A percentile compares a stretch with the other conserved stretches of the same genome.
These are phyloP conservation scores for Porites lutea DNA, from an alignment of 64 coral and sea anemone species.

Conservation along the genomic window DNA sequence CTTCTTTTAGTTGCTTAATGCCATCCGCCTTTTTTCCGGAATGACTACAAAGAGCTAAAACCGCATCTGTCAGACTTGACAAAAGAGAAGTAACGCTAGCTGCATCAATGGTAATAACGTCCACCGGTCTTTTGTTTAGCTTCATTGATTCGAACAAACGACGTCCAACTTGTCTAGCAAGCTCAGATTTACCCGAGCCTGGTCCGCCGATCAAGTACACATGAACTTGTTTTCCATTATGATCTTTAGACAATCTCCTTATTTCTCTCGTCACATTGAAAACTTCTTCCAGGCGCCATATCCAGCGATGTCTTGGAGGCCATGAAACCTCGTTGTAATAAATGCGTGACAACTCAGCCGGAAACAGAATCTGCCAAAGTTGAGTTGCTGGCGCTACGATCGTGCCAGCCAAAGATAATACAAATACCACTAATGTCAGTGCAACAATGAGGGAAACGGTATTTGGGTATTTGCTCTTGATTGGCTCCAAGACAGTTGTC, in stretches of 20 bases:
- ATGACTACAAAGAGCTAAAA: conserved; percentile 58
- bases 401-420: background rate
- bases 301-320: conserved; percentile 81
- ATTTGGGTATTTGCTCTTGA: background rate
- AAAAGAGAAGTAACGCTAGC: conserved; percentile 68
- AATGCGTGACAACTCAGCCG: background rate
- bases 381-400: background rate
- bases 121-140: conserved; percentile 47
- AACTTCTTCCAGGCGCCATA: conserved; percentile 63
- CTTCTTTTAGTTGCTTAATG: conserved; percentile 77
- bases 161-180: conserved; percentile 83
- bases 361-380: background rate
- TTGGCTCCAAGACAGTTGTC: conserved; percentile 1
- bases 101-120: conserved; percentile 80
- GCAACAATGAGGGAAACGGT: background rate
- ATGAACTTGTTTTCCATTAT: conserved; percentile 67
- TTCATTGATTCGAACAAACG: conserved; percentile 45
- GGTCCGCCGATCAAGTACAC: conserved; percentile 86
- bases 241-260: conserved; percentile 16
- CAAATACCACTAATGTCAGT: background rate
- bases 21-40: conserved; percentile 22
- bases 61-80: conserved; percentile 68
- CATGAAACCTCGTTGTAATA: conserved; percentile 53
- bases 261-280: conserved; percentile 54
- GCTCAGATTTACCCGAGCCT: conserved; percentile 88